Base-by-base conservation (phyloP, 2,888 invertebrate species). In the Noctua comes region DNA sequence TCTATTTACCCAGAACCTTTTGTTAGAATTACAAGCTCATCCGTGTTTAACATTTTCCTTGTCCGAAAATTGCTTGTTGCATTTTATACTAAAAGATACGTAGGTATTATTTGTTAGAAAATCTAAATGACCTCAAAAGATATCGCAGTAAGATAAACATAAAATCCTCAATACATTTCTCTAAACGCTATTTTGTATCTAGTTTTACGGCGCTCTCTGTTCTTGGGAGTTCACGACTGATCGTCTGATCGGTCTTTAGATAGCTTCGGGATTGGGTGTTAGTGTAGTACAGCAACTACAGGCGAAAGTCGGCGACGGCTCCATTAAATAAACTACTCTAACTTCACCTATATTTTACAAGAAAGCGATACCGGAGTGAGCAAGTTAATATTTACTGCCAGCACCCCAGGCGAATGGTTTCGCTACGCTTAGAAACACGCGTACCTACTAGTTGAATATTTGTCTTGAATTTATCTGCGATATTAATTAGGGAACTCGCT, bases 281-380 rank as follows among this genome's bases (percentile, higher is more conserved):
- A 90, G 91, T 87, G 82, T 88, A 92, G 88, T 91, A 89, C 36
- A 66, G 43, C 16, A 66, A 66, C 51, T 64, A 65, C 76, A 79
- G 69, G 86, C 84, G 80, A 90, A 93, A 92, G 88, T 92, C 91
- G 93, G 88, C 91, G 93, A 93, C 91, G 90, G 91, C 82, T 90
- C 92, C 92, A 93, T 93, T 93, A 93, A 94, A 93, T 93, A 92
- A 93, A 93, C 92, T 93, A 92, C 90, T 88, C 89, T 68, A 94
- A 95, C 93, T 95, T 95, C 84, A 88, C 90, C 92, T 90, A 95
- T 95, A 95, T 94, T 94, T 95, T 92, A 93, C 91, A 88, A 90
- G 93, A 87, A 92, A 90, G 86, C 92, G 90, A 94, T 93, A 93
- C 93, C 85, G 73, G 86, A 86, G 85, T 85, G 84, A 86, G 88